These are phyloP conservation scores for Noctua comes DNA, from an alignment of 2,888 invertebrate genomes.

Conservation along the genomic window DNA sequence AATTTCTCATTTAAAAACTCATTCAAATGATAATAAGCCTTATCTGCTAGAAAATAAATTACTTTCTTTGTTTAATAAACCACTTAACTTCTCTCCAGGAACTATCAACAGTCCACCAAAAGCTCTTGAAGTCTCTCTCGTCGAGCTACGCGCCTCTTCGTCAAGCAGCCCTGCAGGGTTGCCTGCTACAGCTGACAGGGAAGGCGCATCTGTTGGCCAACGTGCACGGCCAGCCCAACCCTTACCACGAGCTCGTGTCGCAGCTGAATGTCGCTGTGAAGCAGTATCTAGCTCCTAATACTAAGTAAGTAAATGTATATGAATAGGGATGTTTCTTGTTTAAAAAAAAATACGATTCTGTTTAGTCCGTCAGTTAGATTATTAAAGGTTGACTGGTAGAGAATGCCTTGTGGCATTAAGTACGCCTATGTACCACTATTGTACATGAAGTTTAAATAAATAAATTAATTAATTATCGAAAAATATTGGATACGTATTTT, in stretches of 20 bases:
- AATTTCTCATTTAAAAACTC: too few species aligned
- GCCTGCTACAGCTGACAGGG: slow-evolving; percentile 80
- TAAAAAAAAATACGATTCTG: too few species aligned
- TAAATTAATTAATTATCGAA: too few species aligned
- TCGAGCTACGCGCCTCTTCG: slow-evolving; percentile 85
- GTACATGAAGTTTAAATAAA: too few species aligned
- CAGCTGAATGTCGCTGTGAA: slow-evolving; percentile 76
- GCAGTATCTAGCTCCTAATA: slow-evolving; percentile 72
- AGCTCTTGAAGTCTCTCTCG: slow-evolving; percentile 82
- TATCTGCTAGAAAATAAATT: not conserved
- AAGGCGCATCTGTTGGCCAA: slow-evolving; percentile 61
- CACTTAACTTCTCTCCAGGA: slow-evolving; percentile 73
- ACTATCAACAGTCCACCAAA: slow-evolving; percentile 83
- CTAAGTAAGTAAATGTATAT: slow-evolving; percentile 70
- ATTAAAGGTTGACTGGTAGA: too few species aligned
- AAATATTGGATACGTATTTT: too few species aligned
- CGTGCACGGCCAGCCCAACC: slow-evolving; percentile 65
- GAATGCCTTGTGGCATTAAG: too few species aligned
- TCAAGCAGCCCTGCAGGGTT: slow-evolving; percentile 85
- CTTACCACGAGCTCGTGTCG: slow-evolving; percentile 77
- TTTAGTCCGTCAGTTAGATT: too few species aligned
- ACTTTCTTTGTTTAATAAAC: not conserved
- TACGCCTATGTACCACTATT: too few species aligned
- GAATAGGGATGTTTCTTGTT: too few species aligned
- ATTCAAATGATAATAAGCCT: too few species aligned